Evolutionary conservation across 2,888 invertebrate species (phyloP), one percentile per base, ranked within the genome.

Genomic region (Dicycla oo): DNA sequence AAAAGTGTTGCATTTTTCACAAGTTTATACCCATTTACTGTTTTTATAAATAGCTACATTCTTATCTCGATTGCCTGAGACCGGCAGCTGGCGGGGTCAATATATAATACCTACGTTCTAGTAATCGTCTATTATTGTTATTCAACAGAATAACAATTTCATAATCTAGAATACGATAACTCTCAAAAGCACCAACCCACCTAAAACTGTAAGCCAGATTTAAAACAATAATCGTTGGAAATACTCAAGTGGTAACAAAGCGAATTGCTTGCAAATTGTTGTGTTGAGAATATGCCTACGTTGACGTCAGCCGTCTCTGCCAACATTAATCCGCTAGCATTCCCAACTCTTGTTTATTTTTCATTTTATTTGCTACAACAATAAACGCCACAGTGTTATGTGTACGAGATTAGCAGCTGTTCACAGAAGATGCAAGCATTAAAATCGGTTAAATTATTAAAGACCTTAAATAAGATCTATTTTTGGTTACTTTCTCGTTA

Each of bases 261-360:
- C 69, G 85, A 82, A 85, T 85, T 74, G 79, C 81, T 86, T 86
- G 81, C 82, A 87, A 88, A 88, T 87, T 85, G 83, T 80, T 82
- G 74, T 82, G 80, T 75, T 60, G 65, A 78, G 63, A 71, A 58
- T 60, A 56, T 58, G 58, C 57, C 61, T 58, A 51, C 53, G 58
- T 56, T 49, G 69, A 53, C 70, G 58, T 61, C 71, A 75, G 54
- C 56, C 63, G 30, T 51, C 76, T 73, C 68, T 20, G 30, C 61
- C 53, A 69, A 68, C 80, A 76, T 80, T 72, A 79, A 76, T 80
- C 82, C 73, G 69, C 61, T 70, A 69, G 69, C 70, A 53, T 67
- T 63, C 62, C 51, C 60, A 30, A 60, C 66, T 69, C 78, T 74
- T 78, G 78, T 80, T 74, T 80, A 80, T 78, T 81, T 81, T 81